Evolutionary conservation across 2,888 invertebrate species (phyloP), one percentile per base, ranked within the genome.

Genomic region (Brachyptera risi): DNA sequence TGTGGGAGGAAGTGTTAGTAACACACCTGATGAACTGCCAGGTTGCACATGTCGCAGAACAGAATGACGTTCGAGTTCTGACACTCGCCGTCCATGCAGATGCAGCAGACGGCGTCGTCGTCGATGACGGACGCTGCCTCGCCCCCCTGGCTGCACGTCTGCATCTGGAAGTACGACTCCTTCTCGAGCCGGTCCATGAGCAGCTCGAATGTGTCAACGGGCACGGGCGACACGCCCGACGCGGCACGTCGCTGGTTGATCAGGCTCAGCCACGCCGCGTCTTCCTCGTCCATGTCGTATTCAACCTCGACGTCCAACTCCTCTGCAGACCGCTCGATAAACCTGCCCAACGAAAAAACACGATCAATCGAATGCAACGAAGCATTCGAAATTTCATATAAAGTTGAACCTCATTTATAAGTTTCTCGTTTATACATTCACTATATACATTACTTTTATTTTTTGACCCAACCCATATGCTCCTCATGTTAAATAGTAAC

Each of bases 31-130:
- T 99, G 99, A 13, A 99, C 98, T 24, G 99, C 96, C 67, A 99
- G 79, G 77, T 99, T 98, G 76, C 99, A 99, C 96, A 98, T 96
- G 79, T 99, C 99, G 79, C 99, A 99, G 78, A 99, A 99, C 56
- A 99, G 80, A 68, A 99, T 99, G 49, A 96, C 97, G 75, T 99
- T 99, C 57, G 94, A 94, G 76, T 98, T 98, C 75, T 97, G 94
- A 74, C 97, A 98, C 74, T 98, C 98, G 1, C 97, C 98, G 71
- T 99, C 98, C 86, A 94, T 91, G 73, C 99, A 99, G 68, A 99
- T 97, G 72, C 96, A 96, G 73, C 99, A 99, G 0, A 98, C 96
- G 0, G 98, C 98, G 77, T 98, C 97, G 71, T 97, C 97, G 70
- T 97, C 97, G 4, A 92, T 92, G 1, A 93, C 89, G 0, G 90